Evolutionary conservation across 2,888 invertebrate species (phyloP), one percentile per base, ranked within the genome.

Genomic region (Hyalella azteca): DNA sequence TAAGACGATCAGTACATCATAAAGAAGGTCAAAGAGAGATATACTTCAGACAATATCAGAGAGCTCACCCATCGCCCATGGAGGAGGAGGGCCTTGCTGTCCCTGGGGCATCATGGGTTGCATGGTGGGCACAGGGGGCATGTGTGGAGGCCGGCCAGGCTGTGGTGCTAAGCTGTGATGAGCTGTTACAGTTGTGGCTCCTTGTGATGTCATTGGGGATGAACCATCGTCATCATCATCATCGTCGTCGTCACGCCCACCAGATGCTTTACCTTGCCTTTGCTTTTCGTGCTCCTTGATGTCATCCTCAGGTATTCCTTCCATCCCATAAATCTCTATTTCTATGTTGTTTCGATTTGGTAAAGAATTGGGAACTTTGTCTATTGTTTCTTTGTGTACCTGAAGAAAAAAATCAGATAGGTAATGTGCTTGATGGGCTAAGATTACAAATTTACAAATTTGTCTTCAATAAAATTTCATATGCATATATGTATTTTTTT

Each of bases 261-360:
- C 78, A 1, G 75, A 73, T n/a, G 60, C 19, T 36, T 81, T 79
- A 45, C 85, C 86, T 54, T 85, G 85, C 76, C 95, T 94, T 88
- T 95, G 94, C 86, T 93, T 92, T 89, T 98, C 97, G 89, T 98
- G 98, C 88, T 96, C 96, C 88, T 94, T 94, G 85, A 97, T 88
- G 90, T 98, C 98, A 86, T 94, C 95, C 79, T 95, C 92, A 41
- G 99, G 99, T 87, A 99, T 98, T 86, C 99, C 99, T 91, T 99
- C 98, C 98, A 99, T 99, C 86, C 99, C 99, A 91, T 99, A 99
- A 87, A 99, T 98, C 91, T 99, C 99, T 89, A 99, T 95, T 90
- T 98, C 98, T 88, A 97, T 97, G 90, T 97, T 97, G 87, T 96
- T 96, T 88, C 98, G 92, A 90, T 96, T 96, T 86, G 98, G 97